Evolutionary conservation across 1,140 invertebrate species (phyloP), one percentile per base, ranked within the genome.

Genomic region (Drosophila novamexicana): DNA sequence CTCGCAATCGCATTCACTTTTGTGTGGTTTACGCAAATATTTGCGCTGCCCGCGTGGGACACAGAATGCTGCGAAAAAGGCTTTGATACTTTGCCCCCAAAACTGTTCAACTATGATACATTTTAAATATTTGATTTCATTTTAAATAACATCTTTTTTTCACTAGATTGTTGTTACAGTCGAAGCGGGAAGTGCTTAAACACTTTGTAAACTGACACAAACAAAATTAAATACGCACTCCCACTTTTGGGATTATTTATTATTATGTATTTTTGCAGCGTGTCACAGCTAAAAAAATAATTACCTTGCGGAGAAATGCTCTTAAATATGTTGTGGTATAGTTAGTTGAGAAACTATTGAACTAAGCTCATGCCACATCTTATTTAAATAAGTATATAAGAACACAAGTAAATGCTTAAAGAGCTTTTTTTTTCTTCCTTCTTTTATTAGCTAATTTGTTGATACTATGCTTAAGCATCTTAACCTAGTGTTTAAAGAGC

Each of bases 11-110:
- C 50, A 56, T 57, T 54, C 29, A 50, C 63, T 79, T 79, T 64
- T 79, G 42, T 79, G 74, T 54, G 75, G 74, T 73, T 68, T 54
- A 67, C 59, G 59, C 69, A 77, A 79, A 79, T 79, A 79, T 77
- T 79, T 79, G 52, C 63, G 14, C 50, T 54, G 45, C 74, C 74
- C 76, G 76, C 76, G 72, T 76, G 68, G 62, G 57, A 56, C 16
- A 16, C n/a, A 34, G 44, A 32, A 22, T 34, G 12, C 47, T 16
- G 9, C 18, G n/a, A n/a, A 54, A 69, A 42, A 14, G 39, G 49
- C 73, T 75, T 75, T 75, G 76, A 65, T 76, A 39, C 62, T 36
- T 42, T 65, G 57, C 37, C 49, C 54, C 53, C 45, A 40, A 50
- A 61, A 36, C 39, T 29, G 40, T 39, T 70, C 59, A 65, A 75